Conservation (phyloP, 2,113 vertebrate species). For the Desmodus rotundus region DNA sequence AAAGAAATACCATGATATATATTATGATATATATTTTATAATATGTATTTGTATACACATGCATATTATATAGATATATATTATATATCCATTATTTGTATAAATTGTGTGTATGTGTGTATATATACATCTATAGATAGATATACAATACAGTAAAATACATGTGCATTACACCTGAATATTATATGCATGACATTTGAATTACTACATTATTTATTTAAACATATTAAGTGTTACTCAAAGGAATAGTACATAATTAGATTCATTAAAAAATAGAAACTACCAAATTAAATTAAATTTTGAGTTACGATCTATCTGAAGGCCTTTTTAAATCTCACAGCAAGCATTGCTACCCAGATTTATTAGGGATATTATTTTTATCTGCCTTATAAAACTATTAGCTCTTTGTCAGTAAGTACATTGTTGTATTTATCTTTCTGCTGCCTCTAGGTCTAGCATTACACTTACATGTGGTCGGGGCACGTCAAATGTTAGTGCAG, state of each 20-base stretch:
- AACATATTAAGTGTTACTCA: not conserved
- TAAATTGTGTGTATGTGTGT: not conserved
- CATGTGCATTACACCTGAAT: not conserved
- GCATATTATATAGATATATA: not conserved
- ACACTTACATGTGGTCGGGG: not conserved
- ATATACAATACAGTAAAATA: not conserved
- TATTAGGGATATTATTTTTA: not conserved
- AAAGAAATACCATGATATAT: not conserved
- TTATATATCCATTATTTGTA: not conserved
- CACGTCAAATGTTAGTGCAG: not conserved
- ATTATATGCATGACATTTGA: not conserved
- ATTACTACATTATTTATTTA: not conserved
- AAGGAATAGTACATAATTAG: constrained; percentile 1
- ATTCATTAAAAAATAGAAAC: constrained; percentile 42
- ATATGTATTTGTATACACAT: not conserved
- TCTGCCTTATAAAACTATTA: not conserved
- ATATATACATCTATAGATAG: too few species aligned
- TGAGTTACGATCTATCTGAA: constrained; percentile 9
- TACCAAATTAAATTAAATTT: constrained; percentile 42
- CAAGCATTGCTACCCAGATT: not conserved
- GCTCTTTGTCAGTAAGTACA: constrained; percentile 18
- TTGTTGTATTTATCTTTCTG: not conserved
- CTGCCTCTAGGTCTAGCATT: not conserved
- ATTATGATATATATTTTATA: not conserved
- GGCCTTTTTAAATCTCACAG: not conserved